Base-by-base conservation (phyloP, 2,797 vertebrate genomes). In the Myotis findleyi region DNA sequence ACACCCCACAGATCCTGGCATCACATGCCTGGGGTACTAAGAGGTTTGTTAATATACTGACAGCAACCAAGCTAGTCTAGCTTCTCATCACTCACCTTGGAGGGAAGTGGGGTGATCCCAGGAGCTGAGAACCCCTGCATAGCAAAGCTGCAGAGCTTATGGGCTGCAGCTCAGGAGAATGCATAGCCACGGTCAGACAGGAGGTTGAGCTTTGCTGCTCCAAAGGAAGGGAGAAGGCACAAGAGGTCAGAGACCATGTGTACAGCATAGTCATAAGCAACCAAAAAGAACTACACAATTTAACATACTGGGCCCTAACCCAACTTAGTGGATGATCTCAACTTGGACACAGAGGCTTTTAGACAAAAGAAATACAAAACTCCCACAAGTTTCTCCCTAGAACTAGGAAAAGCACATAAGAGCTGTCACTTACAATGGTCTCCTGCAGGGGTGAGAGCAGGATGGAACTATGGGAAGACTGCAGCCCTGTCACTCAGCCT, bases 321-420 rank as follows among this genome's bases (percentile, higher is more conserved):
- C 91, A 92, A 86, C 51, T 84, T 84, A 64, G 53, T 38, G 13
- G 59, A 94, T 96, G 94, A 95, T 87, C 92, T 96, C 94, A 97
- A 51, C 81, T 77, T 59, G 68, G 44, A 91, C 59, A 53, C 41
- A 84, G 41, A 87, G 44, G 47, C 64, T 93, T 80, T 83, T 53
- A 73, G 62, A 93, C 62, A 92, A 87, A 95, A 93, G 44, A 53
- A 36, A 25, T 62, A 88, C 62, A 92, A 69, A 69, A 62, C 75
- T 81, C 71, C 36, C 83, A 81, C 23, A 79, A 80, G 75, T 76
- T 93, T 91, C 94, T 89, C 66, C 41, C 27, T 44, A 76, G 62
- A 0, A 1, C 44, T 94, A 80, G 55, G 72, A 80, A 96, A 76
- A 75, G 71, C 38, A 47, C 27, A 93, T 59, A 85, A 84, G 55